Percentiles rank a stretch among this genome's conserved stretches.
These are phyloP conservation scores for Phalacrocorax pelagicus DNA, from an alignment of 2,113 vertebrate species.

Conservation along the genomic window DNA sequence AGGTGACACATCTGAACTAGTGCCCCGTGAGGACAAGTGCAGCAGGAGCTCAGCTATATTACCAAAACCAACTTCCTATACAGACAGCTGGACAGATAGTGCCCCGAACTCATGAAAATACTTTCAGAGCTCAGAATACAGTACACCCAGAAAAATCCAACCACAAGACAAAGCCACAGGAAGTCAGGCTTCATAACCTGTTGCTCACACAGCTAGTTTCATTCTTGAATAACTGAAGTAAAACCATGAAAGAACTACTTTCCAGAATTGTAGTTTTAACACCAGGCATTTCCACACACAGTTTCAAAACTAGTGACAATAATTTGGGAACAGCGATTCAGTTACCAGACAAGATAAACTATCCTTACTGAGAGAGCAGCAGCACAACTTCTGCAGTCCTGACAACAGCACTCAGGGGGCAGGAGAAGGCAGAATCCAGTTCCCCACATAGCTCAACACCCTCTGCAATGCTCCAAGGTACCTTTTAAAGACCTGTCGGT, in stretches of 20 bases:
- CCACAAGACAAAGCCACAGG: slow-evolving; percentile 42
- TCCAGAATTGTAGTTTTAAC: neutral
- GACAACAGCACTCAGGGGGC: neutral
- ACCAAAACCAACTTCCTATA: neutral
- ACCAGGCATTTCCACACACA: neutral
- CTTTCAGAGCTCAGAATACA: neutral
- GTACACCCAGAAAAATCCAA: neutral
- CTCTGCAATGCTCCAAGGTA: neutral
- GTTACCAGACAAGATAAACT: neutral
- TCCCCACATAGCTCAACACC: rapidly evolving
- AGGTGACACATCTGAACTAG: neutral
- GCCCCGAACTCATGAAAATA: neutral
- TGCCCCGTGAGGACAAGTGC: neutral
- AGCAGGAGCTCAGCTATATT: neutral
- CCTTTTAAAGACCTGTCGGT: neutral
- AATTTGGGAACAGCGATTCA: neutral
- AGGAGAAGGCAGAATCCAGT: neutral
- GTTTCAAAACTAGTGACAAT: neutral
- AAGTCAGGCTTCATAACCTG: slow-evolving; percentile 13
- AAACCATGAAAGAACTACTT: neutral
- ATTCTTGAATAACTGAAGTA: neutral
- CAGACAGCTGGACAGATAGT: neutral
- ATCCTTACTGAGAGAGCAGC: neutral
- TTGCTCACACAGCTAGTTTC: slow-evolving; percentile 2
- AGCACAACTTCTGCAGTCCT: neutral